Base-by-base conservation (phyloP, 2,888 invertebrate genomes). In the Volucella bombylans region DNA sequence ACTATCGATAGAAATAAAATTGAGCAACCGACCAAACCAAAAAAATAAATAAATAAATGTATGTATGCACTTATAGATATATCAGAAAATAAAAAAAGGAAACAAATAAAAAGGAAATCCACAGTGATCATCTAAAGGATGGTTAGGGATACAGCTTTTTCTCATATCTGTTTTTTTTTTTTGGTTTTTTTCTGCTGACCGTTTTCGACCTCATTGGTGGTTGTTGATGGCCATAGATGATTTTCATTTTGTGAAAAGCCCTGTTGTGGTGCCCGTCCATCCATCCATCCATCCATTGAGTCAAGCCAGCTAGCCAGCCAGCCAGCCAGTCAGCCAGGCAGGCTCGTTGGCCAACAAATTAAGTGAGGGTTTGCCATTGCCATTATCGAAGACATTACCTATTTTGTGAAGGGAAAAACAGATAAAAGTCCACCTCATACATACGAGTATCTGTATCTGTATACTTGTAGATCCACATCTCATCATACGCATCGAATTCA, bases 181-280 rank as follows among this genome's bases (percentile, higher is more conserved):
- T 50, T 59, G 50, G 1, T 18, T 41, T 39, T 39, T 59, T 55
- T 64, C 49, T 49, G 38, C 23, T 47, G 55, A 12, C 18, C 41
- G 10, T 41, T 65, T 38, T 14, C 55, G 43, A 64, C 64, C 71
- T 80, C 83, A 83, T 69, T 80, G 74, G 79, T 76, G 65, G 76
- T 72, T 67, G 76, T 72, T 85, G 81, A 85, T 81, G 85, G 71
- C 50, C 68, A 71, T 68, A 69, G 78, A 85, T 85, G 85, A 81
- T 76, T 85, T 85, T 85, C 85, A 85, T 85, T 85, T 85, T 85
- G 72, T 85, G 85, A 43, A 85, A 77, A 81, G 76, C 80, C 76
- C 65, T 81, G 55, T 62, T 31, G 31, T 31, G 31, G 31, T 31
- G 31, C 31, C 31, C 31, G 6, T 31, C 31, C 31, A 31, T 31